Conservation (phyloP, 2,113 vertebrate genomes). For the Taurulus bubalis region DNA sequence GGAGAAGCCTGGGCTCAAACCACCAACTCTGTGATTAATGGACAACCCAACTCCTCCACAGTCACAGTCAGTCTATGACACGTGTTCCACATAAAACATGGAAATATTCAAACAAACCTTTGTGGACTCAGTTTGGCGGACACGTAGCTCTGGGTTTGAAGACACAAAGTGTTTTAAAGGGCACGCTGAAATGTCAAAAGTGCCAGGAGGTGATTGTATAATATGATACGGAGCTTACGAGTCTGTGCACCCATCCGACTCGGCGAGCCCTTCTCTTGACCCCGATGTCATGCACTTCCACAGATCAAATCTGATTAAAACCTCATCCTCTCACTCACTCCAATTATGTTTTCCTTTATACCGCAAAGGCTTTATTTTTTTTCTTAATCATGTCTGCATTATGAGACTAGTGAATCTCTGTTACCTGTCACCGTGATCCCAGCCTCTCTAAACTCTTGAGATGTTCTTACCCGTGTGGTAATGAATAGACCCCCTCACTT, state of each 20-base stretch:
- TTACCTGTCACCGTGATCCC: neutral
- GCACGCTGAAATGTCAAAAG: neutral
- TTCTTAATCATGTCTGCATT: conserved; percentile 32
- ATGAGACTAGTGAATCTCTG: conserved; percentile 25
- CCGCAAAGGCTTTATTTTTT: neutral
- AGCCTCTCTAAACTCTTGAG: neutral
- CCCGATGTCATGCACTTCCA: conserved; percentile 6
- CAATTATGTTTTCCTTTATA: conserved; percentile 17
- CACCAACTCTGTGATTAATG: neutral
- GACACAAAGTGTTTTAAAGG: conserved; percentile 10
- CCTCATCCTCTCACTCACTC: conserved; percentile 9
- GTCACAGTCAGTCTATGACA: too few relatives aligned
- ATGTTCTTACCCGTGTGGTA: neutral
- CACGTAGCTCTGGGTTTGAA: neutral
- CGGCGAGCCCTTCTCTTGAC: conserved; percentile 11
- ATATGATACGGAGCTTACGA: neutral
- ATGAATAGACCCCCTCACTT: conserved; percentile 22
- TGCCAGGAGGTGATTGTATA: neutral
- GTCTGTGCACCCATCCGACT: neutral
- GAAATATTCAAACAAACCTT: conserved; percentile 6
- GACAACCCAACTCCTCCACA: neutral
- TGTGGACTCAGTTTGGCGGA: neutral
- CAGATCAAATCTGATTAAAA: conserved; percentile 48
- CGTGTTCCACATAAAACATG: neutral
- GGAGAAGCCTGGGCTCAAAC: neutral